Percentiles rank a stretch among this genome's conserved stretches.
Evolutionary conservation across 1,140 invertebrate genomes (phyloP).

Genomic region (Zaprionus tsacasi): DNA sequence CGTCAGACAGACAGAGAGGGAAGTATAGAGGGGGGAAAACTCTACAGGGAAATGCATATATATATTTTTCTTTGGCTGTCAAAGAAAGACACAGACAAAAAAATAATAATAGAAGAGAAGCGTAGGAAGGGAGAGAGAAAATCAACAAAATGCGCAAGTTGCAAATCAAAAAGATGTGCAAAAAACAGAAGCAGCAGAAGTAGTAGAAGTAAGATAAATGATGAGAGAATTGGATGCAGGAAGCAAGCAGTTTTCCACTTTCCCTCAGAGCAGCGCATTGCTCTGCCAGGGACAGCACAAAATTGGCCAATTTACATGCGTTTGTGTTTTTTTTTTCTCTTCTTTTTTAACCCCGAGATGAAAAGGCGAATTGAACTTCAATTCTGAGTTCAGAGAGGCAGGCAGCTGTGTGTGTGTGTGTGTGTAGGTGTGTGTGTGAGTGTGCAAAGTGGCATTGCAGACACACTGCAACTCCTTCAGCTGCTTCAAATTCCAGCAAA

Average conservation of each 20-base stretch:
- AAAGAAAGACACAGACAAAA: conserved; percentile 39
- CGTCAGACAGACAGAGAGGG: conserved; percentile 12
- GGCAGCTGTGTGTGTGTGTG: conserved; percentile 22
- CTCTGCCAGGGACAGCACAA: conserved; percentile 46
- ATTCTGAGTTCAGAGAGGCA: conserved; percentile 45
- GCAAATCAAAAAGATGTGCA: conserved; percentile 65
- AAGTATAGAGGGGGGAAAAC: neutral
- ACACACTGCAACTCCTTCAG: conserved; percentile 34
- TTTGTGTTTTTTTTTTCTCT: conserved; percentile 53
- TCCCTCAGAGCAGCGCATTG: neutral
- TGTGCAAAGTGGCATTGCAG: conserved; percentile 67
- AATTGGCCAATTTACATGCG: conserved; percentile 80
- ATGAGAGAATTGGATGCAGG: conserved; percentile 48
- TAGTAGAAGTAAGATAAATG: neutral
- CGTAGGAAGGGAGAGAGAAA: conserved; percentile 3
- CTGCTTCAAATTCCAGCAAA: conserved; percentile 68
- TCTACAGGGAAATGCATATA: conserved; percentile 35
- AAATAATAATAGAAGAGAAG: neutral
- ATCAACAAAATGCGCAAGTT: conserved; percentile 64
- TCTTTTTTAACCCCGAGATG: conserved; percentile 18
- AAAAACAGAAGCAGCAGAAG: conserved; percentile 8
- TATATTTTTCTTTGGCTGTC: conserved; percentile 57
- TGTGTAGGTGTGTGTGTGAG: conserved; percentile 23
- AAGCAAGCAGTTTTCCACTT: conserved; percentile 50
- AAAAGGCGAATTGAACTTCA: conserved; percentile 70